A percentile compares a stretch with the other conserved stretches of the same genome.
Conservation (phyloP, 1,140 invertebrate genomes). For the Ephestia elutella region DNA sequence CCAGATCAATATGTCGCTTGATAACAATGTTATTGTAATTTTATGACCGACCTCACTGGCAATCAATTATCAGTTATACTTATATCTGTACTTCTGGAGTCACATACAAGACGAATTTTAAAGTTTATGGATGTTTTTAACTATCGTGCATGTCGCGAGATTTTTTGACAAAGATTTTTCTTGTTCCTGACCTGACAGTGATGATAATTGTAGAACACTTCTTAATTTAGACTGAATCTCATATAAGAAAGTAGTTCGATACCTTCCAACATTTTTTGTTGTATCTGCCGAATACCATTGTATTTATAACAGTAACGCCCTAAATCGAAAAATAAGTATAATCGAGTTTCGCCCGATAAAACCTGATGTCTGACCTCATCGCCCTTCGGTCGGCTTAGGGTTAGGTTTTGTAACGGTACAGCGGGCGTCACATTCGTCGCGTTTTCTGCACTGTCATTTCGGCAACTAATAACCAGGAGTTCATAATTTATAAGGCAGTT, state of each 20-base stretch:
- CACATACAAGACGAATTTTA: too few species aligned
- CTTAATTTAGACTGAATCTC: too few species aligned
- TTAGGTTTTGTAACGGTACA: slow-evolving; percentile 62
- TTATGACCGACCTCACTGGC: slow-evolving; percentile 10
- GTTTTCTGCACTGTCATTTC: slow-evolving; percentile 46
- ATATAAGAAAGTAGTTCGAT: too few species aligned
- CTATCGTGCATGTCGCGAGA: too few species aligned
- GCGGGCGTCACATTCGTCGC: slow-evolving; percentile 40
- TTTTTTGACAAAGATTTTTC: too few species aligned
- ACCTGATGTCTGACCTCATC: slow-evolving; percentile 51
- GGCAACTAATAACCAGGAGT: slow-evolving; percentile 55
- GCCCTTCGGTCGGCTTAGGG: slow-evolving; percentile 46
- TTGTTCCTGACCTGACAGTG: too few species aligned
- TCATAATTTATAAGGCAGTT: slow-evolving; percentile 67
- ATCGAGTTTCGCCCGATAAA: slow-evolving; percentile 24
- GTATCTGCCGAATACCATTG: slow-evolving; percentile 21
- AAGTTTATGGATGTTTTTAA: too few species aligned
- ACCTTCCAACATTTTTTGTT: slow-evolving; percentile 24
- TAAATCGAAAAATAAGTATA: slow-evolving; percentile 50
- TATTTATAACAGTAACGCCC: slow-evolving; percentile 23
- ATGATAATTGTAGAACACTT: not conserved
- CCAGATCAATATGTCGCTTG: slow-evolving; percentile 39
- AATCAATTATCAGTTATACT: slow-evolving; percentile 19
- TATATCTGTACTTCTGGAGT: not conserved
- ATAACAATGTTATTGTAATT: slow-evolving; percentile 52